A percentile compares a stretch with the other conserved stretches of the same genome.
phyloP scores from a whole-genome alignment of 2,888 invertebrate species.

The Drosophila merina region DNA sequence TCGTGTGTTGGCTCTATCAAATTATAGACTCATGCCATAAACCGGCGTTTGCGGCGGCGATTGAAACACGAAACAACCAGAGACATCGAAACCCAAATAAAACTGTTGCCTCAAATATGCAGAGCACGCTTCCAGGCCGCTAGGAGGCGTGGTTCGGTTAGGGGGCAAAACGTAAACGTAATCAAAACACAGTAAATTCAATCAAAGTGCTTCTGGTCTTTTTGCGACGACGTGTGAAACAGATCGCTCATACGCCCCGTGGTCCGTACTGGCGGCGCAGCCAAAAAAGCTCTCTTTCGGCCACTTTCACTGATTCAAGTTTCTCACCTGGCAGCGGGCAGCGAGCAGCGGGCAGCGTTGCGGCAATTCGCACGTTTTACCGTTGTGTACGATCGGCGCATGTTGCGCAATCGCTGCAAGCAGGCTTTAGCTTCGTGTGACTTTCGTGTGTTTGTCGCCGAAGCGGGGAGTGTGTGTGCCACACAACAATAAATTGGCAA shows the following conservation, averaged over 20 bases:
- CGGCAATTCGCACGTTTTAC: conserved; percentile 47
- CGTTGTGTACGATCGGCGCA: conserved; percentile 28
- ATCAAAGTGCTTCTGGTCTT: conserved; percentile 72
- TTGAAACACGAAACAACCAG: conserved; percentile 36
- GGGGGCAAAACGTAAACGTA: conserved; percentile 62
- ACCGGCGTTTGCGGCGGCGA: conserved; percentile 2
- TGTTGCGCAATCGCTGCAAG: conserved; percentile 40
- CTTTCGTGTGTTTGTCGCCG: conserved; percentile 3
- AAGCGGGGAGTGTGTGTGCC: conserved; percentile 12
- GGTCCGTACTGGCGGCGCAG: conserved; percentile 28
- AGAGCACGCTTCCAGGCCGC: conserved; percentile 32
- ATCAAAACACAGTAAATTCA: conserved; percentile 63
- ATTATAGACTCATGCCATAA: conserved; percentile 64
- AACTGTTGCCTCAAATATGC: conserved; percentile 48
- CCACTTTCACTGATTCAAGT: conserved; percentile 77
- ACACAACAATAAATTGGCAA: conserved; percentile 37
- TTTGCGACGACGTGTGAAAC: conserved; percentile 69
- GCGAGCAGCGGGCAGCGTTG: conserved; percentile 6
- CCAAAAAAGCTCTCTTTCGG: conserved; percentile 31
- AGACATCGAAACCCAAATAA: conserved; percentile 78
- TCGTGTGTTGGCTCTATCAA: conserved; percentile 54
- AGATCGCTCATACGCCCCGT: conserved; percentile 71
- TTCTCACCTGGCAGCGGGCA: conserved; percentile 54
- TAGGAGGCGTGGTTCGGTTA: conserved; percentile 20
- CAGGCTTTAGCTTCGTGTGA: conserved; percentile 8